phyloP scores from a whole-genome alignment of 2,888 invertebrate genomes.

The Microchrysa polita region DNA sequence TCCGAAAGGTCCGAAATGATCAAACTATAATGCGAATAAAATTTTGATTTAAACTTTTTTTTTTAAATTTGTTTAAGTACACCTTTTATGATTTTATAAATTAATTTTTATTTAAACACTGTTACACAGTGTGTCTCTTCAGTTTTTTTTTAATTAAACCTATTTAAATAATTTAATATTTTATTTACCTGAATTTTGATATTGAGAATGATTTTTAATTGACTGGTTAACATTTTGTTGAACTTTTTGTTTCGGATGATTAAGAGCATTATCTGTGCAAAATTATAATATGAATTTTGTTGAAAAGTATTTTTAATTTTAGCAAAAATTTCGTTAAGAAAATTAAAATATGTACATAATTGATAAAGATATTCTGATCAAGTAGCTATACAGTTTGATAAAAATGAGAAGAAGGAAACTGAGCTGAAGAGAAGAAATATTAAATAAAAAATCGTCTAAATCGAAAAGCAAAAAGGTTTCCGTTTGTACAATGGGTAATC shows the following conservation, averaged over 20 bases:
- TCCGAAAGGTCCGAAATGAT: background rate
- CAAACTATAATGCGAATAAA: background rate
- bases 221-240: constrained; percentile 31
- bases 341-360: background rate
- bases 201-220: constrained; percentile 39
- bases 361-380: background rate
- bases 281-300: constrained; percentile 16
- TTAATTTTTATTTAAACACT: background rate
- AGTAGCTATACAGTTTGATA: background rate
- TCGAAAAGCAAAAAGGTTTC: background rate
- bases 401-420: no score
- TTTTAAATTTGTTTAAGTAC: background rate
- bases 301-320: constrained; percentile 13
- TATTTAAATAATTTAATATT: background rate
- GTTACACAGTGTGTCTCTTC: background rate
- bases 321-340: background rate
- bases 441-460: no score
- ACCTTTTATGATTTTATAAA: background rate
- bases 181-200: constrained; percentile 31
- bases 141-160: no score
- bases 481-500: background rate
- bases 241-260: constrained; percentile 34
- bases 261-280: constrained; percentile 37
- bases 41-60: background rate
- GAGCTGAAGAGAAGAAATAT: no score